Base-by-base conservation (phyloP, 2,797 vertebrate species). In the Neolamprologus multifasciatus region DNA sequence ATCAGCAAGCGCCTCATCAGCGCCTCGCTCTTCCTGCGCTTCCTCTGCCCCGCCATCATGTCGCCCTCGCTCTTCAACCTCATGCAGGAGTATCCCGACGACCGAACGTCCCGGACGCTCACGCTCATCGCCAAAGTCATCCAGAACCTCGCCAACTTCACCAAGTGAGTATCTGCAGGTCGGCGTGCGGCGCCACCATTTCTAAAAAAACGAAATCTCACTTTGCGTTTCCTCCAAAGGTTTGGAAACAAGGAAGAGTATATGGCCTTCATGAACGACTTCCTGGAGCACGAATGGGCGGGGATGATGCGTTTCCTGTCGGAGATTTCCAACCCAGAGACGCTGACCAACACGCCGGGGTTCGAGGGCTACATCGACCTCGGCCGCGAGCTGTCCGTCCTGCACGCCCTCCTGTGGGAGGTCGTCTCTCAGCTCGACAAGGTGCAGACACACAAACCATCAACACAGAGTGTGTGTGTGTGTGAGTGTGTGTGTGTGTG, bases 231-330 rank as follows among this genome's bases (percentile, higher is more conserved):
- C 12, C 13, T 45, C 36, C 2, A 48, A 92, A 99, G 99, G 95
- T 99, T 99, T 86, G 99, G 98, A 6, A 98, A 98, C 94, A 99
- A 99, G 93, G 99, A 99, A 84, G 99, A 99, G 90, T 99, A 99
- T 92, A 99, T 99, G 98, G 96, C 98, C 50, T 99, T 99, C 92
- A 99, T 99, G 99, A 99, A 99, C 80, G 97, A 99, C 92, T 99
- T 99, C 93, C 91, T 99, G 95, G 98, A 99, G 89, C 98, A 98
- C 1, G 98, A 99, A 89, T 99, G 98, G 98, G 97, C 97, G 23
- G 97, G 97, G 86, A 99, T 99, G 99, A 98, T 98, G 91, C 97
- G 98, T 76, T 99, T 99, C 94, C 97, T 99, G 90, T 90, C 97
- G 5, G 98, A 99, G 95, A 99, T 99, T 92, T 98, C 98, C 40